Evolutionary conservation across 1,140 invertebrate genomes (phyloP).

Genomic region (Drosophila ficusphila): DNA sequence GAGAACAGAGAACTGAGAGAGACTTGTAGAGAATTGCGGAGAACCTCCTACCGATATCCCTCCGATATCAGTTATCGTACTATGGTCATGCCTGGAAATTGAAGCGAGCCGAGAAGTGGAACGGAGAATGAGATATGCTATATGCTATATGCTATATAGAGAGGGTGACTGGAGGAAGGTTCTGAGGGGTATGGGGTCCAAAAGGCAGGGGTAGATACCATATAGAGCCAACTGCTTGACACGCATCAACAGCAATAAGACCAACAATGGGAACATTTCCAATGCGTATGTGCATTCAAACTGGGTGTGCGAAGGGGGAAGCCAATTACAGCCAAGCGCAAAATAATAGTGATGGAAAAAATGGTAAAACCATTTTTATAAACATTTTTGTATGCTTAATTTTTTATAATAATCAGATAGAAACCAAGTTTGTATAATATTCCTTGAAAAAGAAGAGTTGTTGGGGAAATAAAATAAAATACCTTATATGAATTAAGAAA

Average conservation of each 20-base stretch:
- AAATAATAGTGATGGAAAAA: slow-evolving; percentile 1
- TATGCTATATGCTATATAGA: background rate
- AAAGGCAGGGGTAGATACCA: background rate
- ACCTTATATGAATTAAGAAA: too few species aligned
- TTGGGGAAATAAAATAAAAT: too few species aligned
- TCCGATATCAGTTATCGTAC: slow-evolving; percentile 63
- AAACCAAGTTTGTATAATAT: too few species aligned
- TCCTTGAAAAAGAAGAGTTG: too few species aligned
- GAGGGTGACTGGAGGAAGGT: background rate
- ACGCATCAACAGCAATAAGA: slow-evolving; percentile 24
- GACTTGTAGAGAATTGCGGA: slow-evolving; percentile 1
- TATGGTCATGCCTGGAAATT: slow-evolving; percentile 65
- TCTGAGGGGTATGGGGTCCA: background rate
- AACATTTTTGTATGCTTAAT: too few species aligned
- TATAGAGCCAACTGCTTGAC: slow-evolving; percentile 6
- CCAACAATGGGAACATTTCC: slow-evolving; percentile 14
- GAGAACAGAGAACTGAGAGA: background rate
- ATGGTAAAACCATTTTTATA: background rate
- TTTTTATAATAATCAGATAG: too few species aligned
- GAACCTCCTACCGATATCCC: slow-evolving; percentile 13
- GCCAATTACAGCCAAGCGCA: background rate
- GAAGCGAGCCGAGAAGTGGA: slow-evolving; percentile 23
- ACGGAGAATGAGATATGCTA: background rate
- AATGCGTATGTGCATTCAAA: background rate
- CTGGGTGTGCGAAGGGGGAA: background rate